Percentiles rank a stretch among this genome's conserved stretches.
phyloP scores from a whole-genome alignment of 2,113 vertebrate species.

The Speoplatyrhinus poulsoni region DNA sequence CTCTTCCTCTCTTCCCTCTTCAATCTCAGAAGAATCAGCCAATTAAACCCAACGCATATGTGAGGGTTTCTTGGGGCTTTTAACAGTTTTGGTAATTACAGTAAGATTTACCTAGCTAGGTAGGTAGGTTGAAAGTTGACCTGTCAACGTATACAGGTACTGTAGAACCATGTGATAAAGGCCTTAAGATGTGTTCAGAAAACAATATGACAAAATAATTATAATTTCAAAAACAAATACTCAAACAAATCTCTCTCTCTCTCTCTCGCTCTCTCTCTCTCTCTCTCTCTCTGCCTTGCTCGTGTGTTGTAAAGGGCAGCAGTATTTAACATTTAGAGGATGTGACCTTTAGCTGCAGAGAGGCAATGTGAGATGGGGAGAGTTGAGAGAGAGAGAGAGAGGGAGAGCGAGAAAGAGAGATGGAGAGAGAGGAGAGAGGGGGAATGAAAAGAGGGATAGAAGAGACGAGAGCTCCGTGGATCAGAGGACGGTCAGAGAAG shows the following conservation, averaged over 20 bases:
- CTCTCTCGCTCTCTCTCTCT: conserved; percentile 3
- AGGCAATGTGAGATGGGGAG: conserved; percentile 11
- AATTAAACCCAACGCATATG: too few relatives aligned
- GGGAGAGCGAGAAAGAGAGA: neutral
- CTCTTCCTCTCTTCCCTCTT: too few relatives aligned
- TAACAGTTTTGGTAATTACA: too few relatives aligned
- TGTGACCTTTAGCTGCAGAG: conserved; percentile 30
- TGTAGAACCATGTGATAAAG: too few relatives aligned
- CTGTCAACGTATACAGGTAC: too few relatives aligned
- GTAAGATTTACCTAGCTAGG: too few relatives aligned
- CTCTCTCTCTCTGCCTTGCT: neutral
- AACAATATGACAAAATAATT: neutral
- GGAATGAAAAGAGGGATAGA: neutral
- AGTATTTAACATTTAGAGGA: conserved; percentile 5
- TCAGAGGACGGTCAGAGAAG: neutral
- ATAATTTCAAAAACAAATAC: neutral
- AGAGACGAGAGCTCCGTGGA: neutral
- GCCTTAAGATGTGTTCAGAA: neutral
- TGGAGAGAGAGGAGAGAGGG: neutral
- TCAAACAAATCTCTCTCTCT: neutral
- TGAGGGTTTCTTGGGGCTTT: too few relatives aligned
- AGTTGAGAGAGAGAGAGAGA: neutral
- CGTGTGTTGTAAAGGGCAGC: neutral
- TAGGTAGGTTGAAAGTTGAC: too few relatives aligned
- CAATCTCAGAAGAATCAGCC: too few relatives aligned